Percentiles rank a stretch among this genome's conserved stretches.
phyloP scores from a whole-genome alignment of 2,888 invertebrate species.

The Phasia obesa region DNA sequence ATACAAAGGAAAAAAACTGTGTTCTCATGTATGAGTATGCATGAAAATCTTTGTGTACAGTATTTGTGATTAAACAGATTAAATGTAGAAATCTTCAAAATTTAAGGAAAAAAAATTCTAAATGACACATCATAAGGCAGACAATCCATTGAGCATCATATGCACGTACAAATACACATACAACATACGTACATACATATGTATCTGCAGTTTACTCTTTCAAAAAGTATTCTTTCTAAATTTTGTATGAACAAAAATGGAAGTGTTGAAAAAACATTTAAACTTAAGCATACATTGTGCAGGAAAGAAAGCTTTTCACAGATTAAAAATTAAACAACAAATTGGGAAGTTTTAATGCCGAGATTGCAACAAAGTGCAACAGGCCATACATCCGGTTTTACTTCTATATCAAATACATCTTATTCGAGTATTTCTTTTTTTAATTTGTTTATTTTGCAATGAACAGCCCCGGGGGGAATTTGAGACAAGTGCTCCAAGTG shows the following conservation, averaged over 20 bases:
- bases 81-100: slow-evolving; percentile 58
- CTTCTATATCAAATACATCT: neutral
- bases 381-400: slow-evolving; percentile 12
- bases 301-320: slow-evolving; percentile 28
- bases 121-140: slow-evolving; percentile 35
- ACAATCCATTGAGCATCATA: slow-evolving; percentile 30
- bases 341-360: slow-evolving; percentile 35
- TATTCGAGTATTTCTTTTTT: slow-evolving; percentile 1
- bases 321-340: slow-evolving; percentile 59
- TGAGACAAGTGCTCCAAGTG: too few species aligned
- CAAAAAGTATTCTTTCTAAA: slow-evolving; percentile 32
- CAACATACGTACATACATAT: neutral
- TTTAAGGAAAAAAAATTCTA: slow-evolving; percentile 9
- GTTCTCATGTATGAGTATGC: slow-evolving; percentile 4
- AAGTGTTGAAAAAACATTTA: slow-evolving; percentile 62
- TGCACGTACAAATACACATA: neutral
- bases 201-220: slow-evolving; percentile 14
- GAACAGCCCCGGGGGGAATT: too few species aligned
- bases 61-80: slow-evolving; percentile 66
- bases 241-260: slow-evolving; percentile 20
- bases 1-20: neutral
- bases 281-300: neutral
- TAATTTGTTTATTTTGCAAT: too few species aligned
- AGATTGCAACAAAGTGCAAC: slow-evolving; percentile 44
- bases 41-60: slow-evolving; percentile 5